A percentile compares a stretch with the other conserved stretches of the same genome.
phyloP scores from a whole-genome alignment of 1,140 invertebrate species.

The Drosophila gunungcola region DNA sequence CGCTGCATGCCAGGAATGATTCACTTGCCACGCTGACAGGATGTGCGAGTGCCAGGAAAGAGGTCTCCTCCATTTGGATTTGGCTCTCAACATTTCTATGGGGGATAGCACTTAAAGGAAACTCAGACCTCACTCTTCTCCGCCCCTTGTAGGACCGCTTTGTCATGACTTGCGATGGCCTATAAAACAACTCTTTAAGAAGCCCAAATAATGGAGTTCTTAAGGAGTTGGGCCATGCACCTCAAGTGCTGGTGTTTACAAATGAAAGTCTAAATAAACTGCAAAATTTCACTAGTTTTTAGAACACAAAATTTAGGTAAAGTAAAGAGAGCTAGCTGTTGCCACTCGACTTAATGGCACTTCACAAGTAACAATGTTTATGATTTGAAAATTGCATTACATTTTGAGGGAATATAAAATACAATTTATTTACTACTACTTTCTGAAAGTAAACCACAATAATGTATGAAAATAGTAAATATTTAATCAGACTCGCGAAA shows the following conservation, averaged over 20 bases:
- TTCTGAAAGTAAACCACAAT: too few relatives aligned
- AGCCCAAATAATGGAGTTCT: constrained; percentile 31
- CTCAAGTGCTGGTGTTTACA: neutral
- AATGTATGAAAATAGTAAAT: neutral
- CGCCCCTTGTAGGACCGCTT: constrained; percentile 3
- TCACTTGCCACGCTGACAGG: constrained; percentile 73
- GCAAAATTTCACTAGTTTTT: constrained; percentile 6
- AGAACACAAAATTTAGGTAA: neutral
- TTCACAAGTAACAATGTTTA: too few relatives aligned
- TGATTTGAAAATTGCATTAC: too few relatives aligned
- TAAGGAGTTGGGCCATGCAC: constrained; percentile 4
- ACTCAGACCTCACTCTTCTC: constrained; percentile 9
- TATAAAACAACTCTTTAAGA: constrained; percentile 30
- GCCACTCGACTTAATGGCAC: neutral
- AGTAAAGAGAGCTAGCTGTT: neutral
- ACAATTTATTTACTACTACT: too few relatives aligned
- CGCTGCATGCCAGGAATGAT: constrained; percentile 70
- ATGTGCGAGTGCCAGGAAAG: constrained; percentile 76
- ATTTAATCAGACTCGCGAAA: neutral
- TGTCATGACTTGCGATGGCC: constrained; percentile 39
- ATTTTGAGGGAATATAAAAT: too few relatives aligned
- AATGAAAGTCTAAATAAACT: constrained; percentile 20
- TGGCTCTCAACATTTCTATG: constrained; percentile 55
- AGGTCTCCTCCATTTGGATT: constrained; percentile 55
- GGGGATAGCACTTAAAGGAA: constrained; percentile 57